Evolutionary conservation across 2,888 invertebrate species (phyloP).

Genomic region (Aspidiotus rigidus): DNA sequence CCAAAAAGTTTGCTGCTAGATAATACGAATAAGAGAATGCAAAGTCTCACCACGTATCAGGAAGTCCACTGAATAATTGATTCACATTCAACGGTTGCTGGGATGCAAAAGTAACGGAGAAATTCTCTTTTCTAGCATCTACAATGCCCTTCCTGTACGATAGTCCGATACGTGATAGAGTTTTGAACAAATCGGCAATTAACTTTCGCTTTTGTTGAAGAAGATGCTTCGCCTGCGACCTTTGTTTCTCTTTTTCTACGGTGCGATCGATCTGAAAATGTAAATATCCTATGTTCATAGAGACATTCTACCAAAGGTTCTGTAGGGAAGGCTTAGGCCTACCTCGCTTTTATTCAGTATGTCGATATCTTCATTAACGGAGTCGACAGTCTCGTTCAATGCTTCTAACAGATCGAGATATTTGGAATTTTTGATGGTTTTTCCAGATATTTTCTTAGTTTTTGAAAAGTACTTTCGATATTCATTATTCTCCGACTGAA

Average conservation of each 20-base stretch:
- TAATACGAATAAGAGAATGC: background rate
- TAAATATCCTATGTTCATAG: too few species aligned
- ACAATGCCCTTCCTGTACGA: constrained; percentile 68
- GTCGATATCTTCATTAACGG: constrained; percentile 57
- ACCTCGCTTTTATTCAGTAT: constrained; percentile 59
- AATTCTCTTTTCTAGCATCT: constrained; percentile 36
- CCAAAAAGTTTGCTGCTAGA: background rate
- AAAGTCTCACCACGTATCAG: background rate
- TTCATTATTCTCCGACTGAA: constrained; percentile 6
- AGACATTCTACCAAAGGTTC: too few species aligned
- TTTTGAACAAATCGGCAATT: constrained; percentile 75
- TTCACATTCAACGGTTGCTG: constrained; percentile 61
- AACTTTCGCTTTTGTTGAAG: constrained; percentile 77
- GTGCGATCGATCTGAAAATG: constrained; percentile 46
- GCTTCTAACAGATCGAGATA: constrained; percentile 55
- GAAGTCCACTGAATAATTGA: constrained; percentile 43
- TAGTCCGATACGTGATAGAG: constrained; percentile 62
- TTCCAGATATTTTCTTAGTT: constrained; percentile 56
- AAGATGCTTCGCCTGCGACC: constrained; percentile 67
- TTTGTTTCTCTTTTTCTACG: constrained; percentile 61
- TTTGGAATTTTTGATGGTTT: constrained; percentile 49
- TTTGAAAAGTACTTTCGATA: constrained; percentile 47
- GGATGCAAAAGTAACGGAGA: constrained; percentile 39
- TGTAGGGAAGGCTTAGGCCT: too few species aligned
- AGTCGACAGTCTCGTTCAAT: constrained; percentile 57